Evolutionary conservation across 2,113 vertebrate genomes (phyloP), one percentile per base, ranked within the genome.

Genomic region (Motacilla alba): DNA sequence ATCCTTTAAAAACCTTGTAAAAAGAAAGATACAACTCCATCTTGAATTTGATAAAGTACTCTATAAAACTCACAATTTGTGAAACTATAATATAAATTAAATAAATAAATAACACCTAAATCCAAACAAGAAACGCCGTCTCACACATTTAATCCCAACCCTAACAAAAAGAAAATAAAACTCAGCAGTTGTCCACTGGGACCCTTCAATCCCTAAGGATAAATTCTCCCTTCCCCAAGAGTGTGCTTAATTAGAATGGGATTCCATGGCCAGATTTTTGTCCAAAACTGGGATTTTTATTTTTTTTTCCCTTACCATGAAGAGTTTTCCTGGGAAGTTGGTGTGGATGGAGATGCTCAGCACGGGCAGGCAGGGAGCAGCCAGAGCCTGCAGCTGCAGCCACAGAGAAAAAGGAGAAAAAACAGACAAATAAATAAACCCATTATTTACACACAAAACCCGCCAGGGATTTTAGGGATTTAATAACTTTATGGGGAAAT

Each of bases 201-300:
- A 24, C 15, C 1, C 0, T 52, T 49, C 37, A 20, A 28, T 11
- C n/a, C 16, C 1, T 15, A 23, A 31, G 37, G 53, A 41, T 17
- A n/a, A 83, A 56, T 63, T 10, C 24, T n/a, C 83, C 79, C 12
- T 62, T 69, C 37, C 44, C 78, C 39, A 11, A 2, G 13, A 3
- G 0, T 4, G 30, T 15, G 13, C 24, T 13, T 0, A 17, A 7
- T 24, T 13, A 33, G 21, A 30, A 43, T 14, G 18, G 33, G 35
- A 28, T 23, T 67, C 5, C 4, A 2, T 13, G 33, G 39, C 13
- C 7, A 15, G 58, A 30, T 50, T 81, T 83, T 66, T 39, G 14
- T 27, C 46, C 23, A 2, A 81, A 15, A 7, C 4, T 59, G 5
- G 0, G 20, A 30, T 44, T 30, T 7, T 35, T n/a, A n/a, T 35